Evolutionary conservation across 1,140 invertebrate species (phyloP), one percentile per base, ranked within the genome.

Genomic region (Bombus waltoni): DNA sequence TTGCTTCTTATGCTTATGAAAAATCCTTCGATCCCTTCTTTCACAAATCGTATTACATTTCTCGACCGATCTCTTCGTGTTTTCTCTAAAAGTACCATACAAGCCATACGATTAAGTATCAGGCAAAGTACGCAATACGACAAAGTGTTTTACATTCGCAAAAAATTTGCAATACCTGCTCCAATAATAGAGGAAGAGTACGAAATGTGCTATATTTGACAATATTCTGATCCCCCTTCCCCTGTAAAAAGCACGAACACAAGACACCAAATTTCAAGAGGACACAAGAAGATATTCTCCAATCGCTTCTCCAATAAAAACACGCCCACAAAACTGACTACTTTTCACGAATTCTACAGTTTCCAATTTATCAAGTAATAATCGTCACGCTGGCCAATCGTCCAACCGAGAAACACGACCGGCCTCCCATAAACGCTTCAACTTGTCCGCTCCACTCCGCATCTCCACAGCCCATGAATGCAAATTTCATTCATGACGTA

Each of bases 401-500:
- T 32, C n/a, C 22, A 71, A 32, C 28, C 47, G 22, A 18, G 53
- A 59, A 73, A 73, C 70, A 13, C n/a, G 53, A 35, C 42, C 47
- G 32, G 28, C 47, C 73, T 75, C 10, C 11, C 73, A 13, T 57
- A 28, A 75, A 75, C 47, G 32, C 47, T 35, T 53, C 72, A 22
- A 32, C 72, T 44, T 28, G 9, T 22, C 4, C 28, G 11, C 28
- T 1, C 2, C 40, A 15, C 18, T 28, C 38, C 18, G 8, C 66
- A 13, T n/a, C 42, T 44, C 42, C 42, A 6, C 71, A 22, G 3
- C 2, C 6, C 15, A 40, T 18, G 18, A 22, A 59, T 59, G 70
- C 38, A 59, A 73, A 73, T 81, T 73, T 81, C 79, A 81, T 81
- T 81, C 79, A 62, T 44, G n/a, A 10, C 38, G 68, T 35, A 28